Evolutionary conservation across 2,797 vertebrate species (phyloP), one percentile per base, ranked within the genome.

Genomic region (Scyliorhinus canicula): DNA sequence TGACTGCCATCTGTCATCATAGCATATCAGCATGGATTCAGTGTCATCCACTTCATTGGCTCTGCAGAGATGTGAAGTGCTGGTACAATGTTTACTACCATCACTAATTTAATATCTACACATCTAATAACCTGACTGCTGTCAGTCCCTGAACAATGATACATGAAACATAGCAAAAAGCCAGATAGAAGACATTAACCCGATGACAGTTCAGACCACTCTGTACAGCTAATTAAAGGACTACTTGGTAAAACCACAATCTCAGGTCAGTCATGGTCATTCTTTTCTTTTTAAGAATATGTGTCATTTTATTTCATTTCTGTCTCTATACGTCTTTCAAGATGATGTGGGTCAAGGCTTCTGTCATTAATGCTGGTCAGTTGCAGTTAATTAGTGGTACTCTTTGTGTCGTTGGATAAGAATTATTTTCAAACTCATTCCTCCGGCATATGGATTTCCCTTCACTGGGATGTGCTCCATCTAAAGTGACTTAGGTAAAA

Each of bases 51-150:
- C 97, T 97, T 97, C 98, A 97, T 97, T 98, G 97, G 96, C 96
- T 97, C 96, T 97, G 97, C 97, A 96, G 96, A 97, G 97, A 98
- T 96, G 97, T 97, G 97, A 97, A 97, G 96, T 97, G 96, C 96
- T 96, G 97, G 97, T 97, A 98, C 97, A 97, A 97, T 98, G 98
- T 98, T 98, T 98, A 98, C 98, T 97, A 97, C 97, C 97, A 97
- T 97, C 97, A 97, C 97, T 98, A 98, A 98, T 98, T 97, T 98
- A 98, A 98, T 98, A 98, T 97, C 97, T 98, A 98, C 98, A 98
- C 97, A 97, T 97, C 97, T 98, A 98, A 98, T 98, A 98, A 97
- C 97, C 97, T 97, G 97, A 97, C 97, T 97, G 97, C 97, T 98
- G 97, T 98, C 97, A 97, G 97, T 97, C 4, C 95, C 96, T 95